phyloP scores from a whole-genome alignment of 2,888 invertebrate species.

The Tiphia femorata region DNA sequence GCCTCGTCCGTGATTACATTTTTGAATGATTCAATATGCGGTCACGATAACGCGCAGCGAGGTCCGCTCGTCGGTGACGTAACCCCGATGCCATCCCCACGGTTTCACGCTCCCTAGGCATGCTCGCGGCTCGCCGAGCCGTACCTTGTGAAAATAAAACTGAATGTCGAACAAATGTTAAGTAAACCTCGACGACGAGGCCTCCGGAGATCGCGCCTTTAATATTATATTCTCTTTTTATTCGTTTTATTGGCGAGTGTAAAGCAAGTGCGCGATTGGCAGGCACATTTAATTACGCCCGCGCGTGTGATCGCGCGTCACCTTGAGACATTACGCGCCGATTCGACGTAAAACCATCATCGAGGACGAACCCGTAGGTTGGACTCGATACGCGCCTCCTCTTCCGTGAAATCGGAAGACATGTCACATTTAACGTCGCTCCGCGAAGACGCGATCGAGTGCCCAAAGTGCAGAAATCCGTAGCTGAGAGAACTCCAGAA shows the following conservation, averaged over 20 bases:
- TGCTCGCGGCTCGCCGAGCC: too few species aligned
- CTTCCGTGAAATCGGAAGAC: too few species aligned
- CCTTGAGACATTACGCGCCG: slow-evolving; percentile 4
- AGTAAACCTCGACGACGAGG: background rate
- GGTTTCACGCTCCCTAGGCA: too few species aligned
- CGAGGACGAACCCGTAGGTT: background rate
- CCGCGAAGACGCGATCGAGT: too few species aligned
- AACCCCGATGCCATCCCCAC: too few species aligned
- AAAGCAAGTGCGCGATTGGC: too few species aligned
- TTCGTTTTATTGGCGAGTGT: too few species aligned
- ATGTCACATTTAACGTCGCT: too few species aligned
- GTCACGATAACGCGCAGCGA: slow-evolving; percentile 2
- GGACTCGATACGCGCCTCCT: background rate
- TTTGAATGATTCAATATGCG: background rate
- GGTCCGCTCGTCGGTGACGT: too few species aligned
- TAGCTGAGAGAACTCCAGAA: too few species aligned
- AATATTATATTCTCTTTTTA: background rate
- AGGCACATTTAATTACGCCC: too few species aligned
- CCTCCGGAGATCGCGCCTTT: background rate
- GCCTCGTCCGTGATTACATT: slow-evolving; percentile 4
- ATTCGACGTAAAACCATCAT: background rate
- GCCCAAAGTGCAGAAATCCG: too few species aligned
- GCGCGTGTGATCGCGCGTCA: slow-evolving; percentile 10
- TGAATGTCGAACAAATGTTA: slow-evolving; percentile 10
- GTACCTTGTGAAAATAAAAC: slow-evolving; percentile 7